Conservation (phyloP, 2,113 vertebrate species). For the Anguilla rostrata region DNA sequence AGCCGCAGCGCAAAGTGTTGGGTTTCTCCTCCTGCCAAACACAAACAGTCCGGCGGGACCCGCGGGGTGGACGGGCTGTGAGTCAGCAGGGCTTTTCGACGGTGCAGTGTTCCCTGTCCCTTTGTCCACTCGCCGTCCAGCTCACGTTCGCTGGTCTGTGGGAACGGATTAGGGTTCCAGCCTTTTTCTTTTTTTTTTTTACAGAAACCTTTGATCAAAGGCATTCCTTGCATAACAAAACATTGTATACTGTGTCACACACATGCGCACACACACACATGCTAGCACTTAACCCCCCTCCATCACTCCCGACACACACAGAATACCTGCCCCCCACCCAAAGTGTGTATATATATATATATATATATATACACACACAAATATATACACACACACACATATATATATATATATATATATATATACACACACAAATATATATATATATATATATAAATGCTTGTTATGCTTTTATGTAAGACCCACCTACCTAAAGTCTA, state of each 20-base stretch:
- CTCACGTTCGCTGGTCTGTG: slow-evolving; percentile 80
- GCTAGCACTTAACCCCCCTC: slow-evolving; percentile 37
- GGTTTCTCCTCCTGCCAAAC: not conserved
- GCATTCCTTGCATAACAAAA: slow-evolving; percentile 88
- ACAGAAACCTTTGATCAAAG: slow-evolving; percentile 84
- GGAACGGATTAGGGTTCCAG: slow-evolving; percentile 87
- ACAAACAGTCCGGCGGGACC: not conserved
- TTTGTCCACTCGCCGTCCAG: slow-evolving; percentile 78
- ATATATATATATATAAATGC: slow-evolving; percentile 61
- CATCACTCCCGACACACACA: slow-evolving; percentile 43
- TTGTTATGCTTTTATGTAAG: not conserved
- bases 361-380: slow-evolving; percentile 54
- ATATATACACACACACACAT: slow-evolving; percentile 72
- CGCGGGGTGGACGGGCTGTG: slow-evolving; percentile 58
- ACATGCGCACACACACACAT: slow-evolving; percentile 21
- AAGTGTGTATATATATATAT: no score
- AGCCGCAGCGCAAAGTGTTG: not conserved
- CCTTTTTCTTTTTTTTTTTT: slow-evolving; percentile 60
- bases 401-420: slow-evolving; percentile 57
- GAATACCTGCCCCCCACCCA: slow-evolving; percentile 49
- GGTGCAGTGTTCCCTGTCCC: slow-evolving; percentile 59
- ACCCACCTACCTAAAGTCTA: not conserved
- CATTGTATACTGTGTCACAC: slow-evolving; percentile 73
- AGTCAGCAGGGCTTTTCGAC: slow-evolving; percentile 61
- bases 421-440: slow-evolving; percentile 59